phyloP scores from a whole-genome alignment of 2,113 vertebrate genomes.

The Sinosuthora webbiana region DNA sequence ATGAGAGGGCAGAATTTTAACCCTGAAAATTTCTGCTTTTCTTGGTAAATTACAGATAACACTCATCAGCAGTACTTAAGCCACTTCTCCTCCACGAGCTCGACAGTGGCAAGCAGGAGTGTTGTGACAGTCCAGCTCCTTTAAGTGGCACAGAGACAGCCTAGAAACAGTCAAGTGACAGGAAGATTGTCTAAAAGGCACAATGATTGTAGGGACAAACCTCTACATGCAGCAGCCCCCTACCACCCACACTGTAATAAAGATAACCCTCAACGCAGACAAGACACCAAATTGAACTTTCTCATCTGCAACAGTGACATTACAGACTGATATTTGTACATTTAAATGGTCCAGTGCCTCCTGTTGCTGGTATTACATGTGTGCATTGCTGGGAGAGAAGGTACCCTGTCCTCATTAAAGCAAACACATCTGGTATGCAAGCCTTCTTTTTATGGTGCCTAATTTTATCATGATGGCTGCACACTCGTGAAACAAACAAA shows the following conservation, averaged over 20 bases:
- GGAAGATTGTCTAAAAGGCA: neutral
- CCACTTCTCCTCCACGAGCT: neutral
- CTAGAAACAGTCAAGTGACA: neutral
- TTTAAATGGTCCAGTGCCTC: neutral
- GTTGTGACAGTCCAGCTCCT: neutral
- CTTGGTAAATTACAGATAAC: conserved; percentile 28
- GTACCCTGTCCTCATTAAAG: neutral
- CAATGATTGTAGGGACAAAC: neutral
- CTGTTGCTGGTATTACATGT: accelerated
- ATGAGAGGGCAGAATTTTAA: conserved; percentile 32
- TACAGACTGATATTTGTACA: neutral
- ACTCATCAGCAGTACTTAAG: conserved; percentile 16
- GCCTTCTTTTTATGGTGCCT: too few relatives aligned
- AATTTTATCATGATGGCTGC: neutral
- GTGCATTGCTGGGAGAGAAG: neutral
- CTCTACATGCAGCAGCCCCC: neutral
- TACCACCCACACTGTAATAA: neutral
- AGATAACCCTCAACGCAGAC: neutral
- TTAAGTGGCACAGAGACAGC: neutral
- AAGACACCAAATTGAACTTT: neutral
- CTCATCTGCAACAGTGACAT: neutral
- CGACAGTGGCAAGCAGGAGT: neutral
- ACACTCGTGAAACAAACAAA: neutral
- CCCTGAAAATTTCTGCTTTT: conserved; percentile 34
- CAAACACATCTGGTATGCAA: neutral